Base-by-base conservation (phyloP, 2,797 vertebrate genomes). In the Denticeps clupeoides region DNA sequence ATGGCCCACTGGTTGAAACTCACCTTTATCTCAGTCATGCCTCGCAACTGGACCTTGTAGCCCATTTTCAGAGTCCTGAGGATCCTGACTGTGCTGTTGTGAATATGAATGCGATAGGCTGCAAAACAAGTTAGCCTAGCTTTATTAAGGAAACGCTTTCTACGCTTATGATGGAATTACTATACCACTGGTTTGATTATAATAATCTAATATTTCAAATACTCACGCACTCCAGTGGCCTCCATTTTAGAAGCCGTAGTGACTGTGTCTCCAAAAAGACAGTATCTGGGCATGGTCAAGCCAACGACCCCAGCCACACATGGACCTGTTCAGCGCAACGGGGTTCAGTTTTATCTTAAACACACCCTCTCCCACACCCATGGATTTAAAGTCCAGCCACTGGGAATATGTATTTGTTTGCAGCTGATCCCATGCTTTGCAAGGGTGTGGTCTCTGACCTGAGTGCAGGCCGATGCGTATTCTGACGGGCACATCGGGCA, bases 101-200 rank as follows among this genome's bases (percentile, higher is more conserved):
- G 91, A 53, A 91, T 62, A 4, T 93, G 90, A 68, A 96, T 95
- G 62, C 83, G 79, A 69, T 88, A 89, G 32, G 88, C 91, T 95
- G 63, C 8, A 52, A 33, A 22, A 10, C 22, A 2, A 15, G 4
- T 5, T 23, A 8, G 22, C n/a, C n/a, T n/a, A n/a, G n/a, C n/a
- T n/a, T n/a, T n/a, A n/a, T n/a, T n/a, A n/a, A n/a, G n/a, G n/a
- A n/a, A n/a, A n/a, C n/a, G n/a, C n/a, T n/a, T n/a, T n/a, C n/a
- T n/a, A n/a, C n/a, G n/a, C n/a, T n/a, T n/a, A n/a, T n/a, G n/a
- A n/a, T n/a, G n/a, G n/a, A n/a, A n/a, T n/a, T n/a, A n/a, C n/a
- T n/a, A n/a, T n/a, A n/a, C n/a, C n/a, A n/a, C n/a, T n/a, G n/a
- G n/a, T n/a, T n/a, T n/a, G n/a, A n/a, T n/a, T n/a, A n/a, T n/a